Evolutionary conservation across 2,797 vertebrate species (phyloP).

Genomic region (Bufotes viridis): DNA sequence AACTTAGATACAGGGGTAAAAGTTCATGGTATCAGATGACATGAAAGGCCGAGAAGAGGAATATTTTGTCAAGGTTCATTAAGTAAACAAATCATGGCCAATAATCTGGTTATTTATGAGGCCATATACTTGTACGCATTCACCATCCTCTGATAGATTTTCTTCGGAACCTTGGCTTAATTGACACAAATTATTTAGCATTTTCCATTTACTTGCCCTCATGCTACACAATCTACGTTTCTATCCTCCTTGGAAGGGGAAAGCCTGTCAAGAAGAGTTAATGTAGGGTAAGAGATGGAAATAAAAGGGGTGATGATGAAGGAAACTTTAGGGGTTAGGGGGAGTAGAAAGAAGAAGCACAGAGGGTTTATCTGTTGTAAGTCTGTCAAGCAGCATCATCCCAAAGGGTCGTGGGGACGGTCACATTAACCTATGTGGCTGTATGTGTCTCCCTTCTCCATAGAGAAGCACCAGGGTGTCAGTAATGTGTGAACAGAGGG

Average conservation of each 20-base stretch:
- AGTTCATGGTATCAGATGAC: constrained; percentile 40
- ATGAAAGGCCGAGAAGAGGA: constrained; percentile 56
- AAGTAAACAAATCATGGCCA: constrained; percentile 35
- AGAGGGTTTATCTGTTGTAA: constrained; percentile 78
- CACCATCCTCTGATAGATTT: neutral
- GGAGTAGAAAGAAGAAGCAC: constrained; percentile 66
- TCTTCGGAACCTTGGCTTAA: constrained; percentile 29
- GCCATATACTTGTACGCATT: constrained; percentile 37
- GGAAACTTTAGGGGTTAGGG: constrained; percentile 54
- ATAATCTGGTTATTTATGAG: constrained; percentile 48
- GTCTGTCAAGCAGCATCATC: constrained; percentile 80
- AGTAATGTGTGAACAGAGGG: constrained; percentile 84
- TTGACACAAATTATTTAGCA: constrained; percentile 58
- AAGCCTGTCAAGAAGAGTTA: constrained; percentile 52
- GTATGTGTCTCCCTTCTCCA: constrained; percentile 80
- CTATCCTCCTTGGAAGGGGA: constrained; percentile 36
- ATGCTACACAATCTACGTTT: constrained; percentile 43
- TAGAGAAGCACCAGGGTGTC: constrained; percentile 87
- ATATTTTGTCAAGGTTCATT: constrained; percentile 54
- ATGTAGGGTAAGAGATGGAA: constrained; percentile 55
- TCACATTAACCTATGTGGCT: constrained; percentile 85
- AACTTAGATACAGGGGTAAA: constrained; percentile 15
- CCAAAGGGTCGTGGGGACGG: constrained; percentile 84
- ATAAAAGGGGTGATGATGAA: constrained; percentile 51
- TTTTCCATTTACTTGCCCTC: constrained; percentile 45